A percentile compares a stretch with the other conserved stretches of the same genome.
Conservation (phyloP, 1,140 invertebrate genomes). For the Mactra quadrangularis region DNA sequence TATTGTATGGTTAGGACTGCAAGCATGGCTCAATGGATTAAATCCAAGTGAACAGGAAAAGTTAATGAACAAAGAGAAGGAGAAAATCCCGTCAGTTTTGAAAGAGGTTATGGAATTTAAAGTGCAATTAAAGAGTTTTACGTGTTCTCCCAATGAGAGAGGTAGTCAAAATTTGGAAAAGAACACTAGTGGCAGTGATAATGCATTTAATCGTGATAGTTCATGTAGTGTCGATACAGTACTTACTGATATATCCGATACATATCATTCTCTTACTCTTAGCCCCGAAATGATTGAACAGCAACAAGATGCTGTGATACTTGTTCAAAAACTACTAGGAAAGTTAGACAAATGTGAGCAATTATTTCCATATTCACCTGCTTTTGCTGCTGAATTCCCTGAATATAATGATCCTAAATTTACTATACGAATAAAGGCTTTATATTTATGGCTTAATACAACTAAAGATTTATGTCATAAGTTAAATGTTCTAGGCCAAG, state of each 20-base stretch:
- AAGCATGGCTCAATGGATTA: slow-evolving; percentile 90
- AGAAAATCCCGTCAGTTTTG: slow-evolving; percentile 88
- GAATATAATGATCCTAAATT: slow-evolving; percentile 89
- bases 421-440: slow-evolving; percentile 88
- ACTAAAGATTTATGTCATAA: slow-evolving; percentile 92
- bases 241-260: slow-evolving; percentile 65
- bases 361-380: slow-evolving; percentile 93
- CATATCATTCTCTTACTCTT: slow-evolving; percentile 68
- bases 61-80: slow-evolving; percentile 89
- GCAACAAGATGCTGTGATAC: slow-evolving; percentile 87
- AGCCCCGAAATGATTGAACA: slow-evolving; percentile 66
- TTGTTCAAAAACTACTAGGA: slow-evolving; percentile 89
- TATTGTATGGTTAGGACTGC: slow-evolving; percentile 94
- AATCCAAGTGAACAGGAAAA: slow-evolving; percentile 90
- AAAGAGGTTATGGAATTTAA: slow-evolving; percentile 91
- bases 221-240: slow-evolving; percentile 35
- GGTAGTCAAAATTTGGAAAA: not conserved
- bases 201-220: slow-evolving; percentile 28
- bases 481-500: slow-evolving; percentile 90
- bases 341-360: slow-evolving; percentile 90
- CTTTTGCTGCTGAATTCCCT: slow-evolving; percentile 90
- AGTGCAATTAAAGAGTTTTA: slow-evolving; percentile 46
- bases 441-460: slow-evolving; percentile 96
- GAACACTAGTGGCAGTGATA: slow-evolving; percentile 1
- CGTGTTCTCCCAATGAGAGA: slow-evolving; percentile 12